Evolutionary conservation across 2,113 vertebrate genomes (phyloP).

Genomic region (Cromileptes altivelis): DNA sequence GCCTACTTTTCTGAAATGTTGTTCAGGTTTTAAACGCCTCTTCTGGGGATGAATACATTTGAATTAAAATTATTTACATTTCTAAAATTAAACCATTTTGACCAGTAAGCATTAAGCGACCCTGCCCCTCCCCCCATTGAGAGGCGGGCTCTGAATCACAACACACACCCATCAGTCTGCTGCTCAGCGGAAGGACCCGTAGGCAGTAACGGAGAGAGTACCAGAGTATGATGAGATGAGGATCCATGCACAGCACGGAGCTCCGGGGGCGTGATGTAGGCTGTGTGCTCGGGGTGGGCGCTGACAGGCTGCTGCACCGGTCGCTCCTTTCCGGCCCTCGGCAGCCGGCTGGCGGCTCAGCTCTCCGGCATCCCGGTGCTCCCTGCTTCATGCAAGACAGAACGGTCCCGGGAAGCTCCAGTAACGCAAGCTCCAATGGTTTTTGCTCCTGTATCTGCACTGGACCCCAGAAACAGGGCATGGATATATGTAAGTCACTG

Average conservation of each 20-base stretch:
- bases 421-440: slow-evolving; percentile 35
- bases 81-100: too few species aligned
- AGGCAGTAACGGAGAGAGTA: neutral
- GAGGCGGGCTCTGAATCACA: neutral
- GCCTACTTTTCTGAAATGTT: too few species aligned
- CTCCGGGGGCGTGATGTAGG: slow-evolving; percentile 21
- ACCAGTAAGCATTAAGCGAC: too few species aligned
- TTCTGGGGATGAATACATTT: too few species aligned
- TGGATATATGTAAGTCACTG: slow-evolving; percentile 48
- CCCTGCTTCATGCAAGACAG: neutral
- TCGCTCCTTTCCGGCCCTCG: slow-evolving; percentile 6
- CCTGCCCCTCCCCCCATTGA: too few species aligned
- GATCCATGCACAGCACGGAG: neutral
- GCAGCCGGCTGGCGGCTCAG: neutral
- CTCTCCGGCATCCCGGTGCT: neutral
- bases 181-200: neutral
- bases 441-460: slow-evolving; percentile 30
- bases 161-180: neutral
- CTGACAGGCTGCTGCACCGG: neutral
- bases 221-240: neutral
- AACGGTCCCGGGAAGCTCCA: slow-evolving; percentile 26
- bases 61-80: too few species aligned
- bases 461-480: slow-evolving; percentile 36
- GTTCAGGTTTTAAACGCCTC: too few species aligned
- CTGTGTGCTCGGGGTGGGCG: neutral